Evolutionary conservation across 2,113 vertebrate genomes (phyloP).

Genomic region (Aleadryas rufinucha): DNA sequence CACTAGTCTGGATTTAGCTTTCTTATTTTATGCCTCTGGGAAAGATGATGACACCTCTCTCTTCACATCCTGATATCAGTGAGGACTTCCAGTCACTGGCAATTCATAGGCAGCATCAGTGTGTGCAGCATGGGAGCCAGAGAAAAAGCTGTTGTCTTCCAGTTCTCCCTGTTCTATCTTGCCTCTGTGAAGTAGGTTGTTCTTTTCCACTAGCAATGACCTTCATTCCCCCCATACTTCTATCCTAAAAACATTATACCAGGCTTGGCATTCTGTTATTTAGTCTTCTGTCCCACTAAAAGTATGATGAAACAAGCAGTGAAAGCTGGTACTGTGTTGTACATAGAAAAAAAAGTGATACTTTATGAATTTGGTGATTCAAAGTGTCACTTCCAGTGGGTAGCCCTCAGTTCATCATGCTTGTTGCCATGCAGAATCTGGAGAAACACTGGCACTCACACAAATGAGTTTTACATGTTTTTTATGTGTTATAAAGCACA

Average conservation of each 20-base stretch:
- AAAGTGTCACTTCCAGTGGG: neutral
- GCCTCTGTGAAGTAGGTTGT: neutral
- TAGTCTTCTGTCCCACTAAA: neutral
- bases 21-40: neutral
- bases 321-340: neutral
- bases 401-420: neutral
- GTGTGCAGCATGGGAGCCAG: neutral
- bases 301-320: neutral
- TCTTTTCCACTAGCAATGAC: neutral
- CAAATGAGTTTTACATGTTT: neutral
- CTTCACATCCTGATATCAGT: neutral
- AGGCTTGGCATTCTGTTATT: neutral
- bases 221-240: neutral
- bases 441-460: neutral
- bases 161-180: neutral
- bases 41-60: neutral
- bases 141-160: neutral
- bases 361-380: neutral
- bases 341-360: neutral
- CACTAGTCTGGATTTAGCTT: neutral
- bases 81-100: neutral
- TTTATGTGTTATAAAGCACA: neutral
- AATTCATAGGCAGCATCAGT: neutral
- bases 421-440: neutral
- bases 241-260: neutral